Evolutionary conservation across 2,113 vertebrate species (phyloP).

Genomic region (Leucosticte australis): DNA sequence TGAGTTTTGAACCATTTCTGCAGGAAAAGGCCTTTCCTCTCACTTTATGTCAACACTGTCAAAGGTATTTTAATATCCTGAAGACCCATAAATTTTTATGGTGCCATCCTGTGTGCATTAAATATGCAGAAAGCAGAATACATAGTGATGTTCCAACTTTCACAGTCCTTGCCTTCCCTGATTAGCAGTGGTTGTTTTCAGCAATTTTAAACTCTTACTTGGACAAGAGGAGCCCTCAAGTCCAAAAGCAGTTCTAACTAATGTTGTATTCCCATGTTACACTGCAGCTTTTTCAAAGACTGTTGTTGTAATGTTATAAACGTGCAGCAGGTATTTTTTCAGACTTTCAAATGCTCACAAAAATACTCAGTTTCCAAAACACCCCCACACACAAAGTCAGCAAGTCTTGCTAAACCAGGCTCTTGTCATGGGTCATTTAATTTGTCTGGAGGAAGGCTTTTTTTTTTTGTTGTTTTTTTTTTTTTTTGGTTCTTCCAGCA

Average conservation of each 20-base stretch:
- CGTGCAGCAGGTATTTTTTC: neutral
- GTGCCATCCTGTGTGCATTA: neutral
- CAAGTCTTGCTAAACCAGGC: neutral
- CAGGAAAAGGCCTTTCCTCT: neutral
- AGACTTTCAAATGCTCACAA: neutral
- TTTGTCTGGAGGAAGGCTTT: neutral
- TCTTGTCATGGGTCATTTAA: slow-evolving; percentile 29
- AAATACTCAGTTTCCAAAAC: neutral
- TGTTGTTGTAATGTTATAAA: neutral
- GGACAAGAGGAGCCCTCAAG: neutral
- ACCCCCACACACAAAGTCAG: neutral
- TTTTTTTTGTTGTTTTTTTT: neutral
- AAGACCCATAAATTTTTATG: neutral
- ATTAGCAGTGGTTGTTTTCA: neutral
- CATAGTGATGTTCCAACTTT: neutral
- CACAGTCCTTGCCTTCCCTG: neutral
- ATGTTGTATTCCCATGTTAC: neutral
- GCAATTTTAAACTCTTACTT: neutral
- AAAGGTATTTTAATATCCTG: neutral
- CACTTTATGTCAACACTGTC: neutral
- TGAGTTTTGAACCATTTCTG: neutral
- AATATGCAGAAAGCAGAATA: neutral
- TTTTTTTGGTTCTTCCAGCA: neutral
- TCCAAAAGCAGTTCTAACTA: neutral
- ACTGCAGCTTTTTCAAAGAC: neutral